Conservation (phyloP, 2,888 invertebrate species). For the Ptychoptera contaminata region DNA sequence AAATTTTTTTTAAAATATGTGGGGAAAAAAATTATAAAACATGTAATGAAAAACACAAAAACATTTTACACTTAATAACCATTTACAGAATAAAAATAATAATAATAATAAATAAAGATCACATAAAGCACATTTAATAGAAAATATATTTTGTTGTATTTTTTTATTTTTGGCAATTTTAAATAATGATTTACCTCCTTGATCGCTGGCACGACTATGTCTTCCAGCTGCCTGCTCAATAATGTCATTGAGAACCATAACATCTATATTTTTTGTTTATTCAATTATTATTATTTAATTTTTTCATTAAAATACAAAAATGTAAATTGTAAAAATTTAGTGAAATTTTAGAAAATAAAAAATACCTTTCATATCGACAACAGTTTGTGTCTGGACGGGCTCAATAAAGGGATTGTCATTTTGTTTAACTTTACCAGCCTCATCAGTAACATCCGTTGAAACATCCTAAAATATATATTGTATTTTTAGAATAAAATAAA, state of each 20-base stretch:
- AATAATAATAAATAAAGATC: too few relatives aligned
- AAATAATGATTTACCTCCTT: conserved; percentile 54
- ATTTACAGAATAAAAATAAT: too few relatives aligned
- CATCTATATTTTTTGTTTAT: conserved; percentile 46
- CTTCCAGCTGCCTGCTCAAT: conserved; percentile 88
- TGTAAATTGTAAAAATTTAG: conserved; percentile 4
- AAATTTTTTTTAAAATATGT: too few relatives aligned
- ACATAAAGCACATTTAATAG: too few relatives aligned
- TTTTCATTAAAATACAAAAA: conserved; percentile 3
- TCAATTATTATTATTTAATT: background rate
- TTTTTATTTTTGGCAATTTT: too few relatives aligned
- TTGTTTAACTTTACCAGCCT: conserved; percentile 68
- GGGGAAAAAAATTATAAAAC: too few relatives aligned
- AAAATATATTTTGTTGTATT: too few relatives aligned
- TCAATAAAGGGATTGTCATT: conserved; percentile 86
- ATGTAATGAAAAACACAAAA: too few relatives aligned
- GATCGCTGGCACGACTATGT: conserved; percentile 72
- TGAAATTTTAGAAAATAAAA: background rate
- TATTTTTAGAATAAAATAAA: too few relatives aligned
- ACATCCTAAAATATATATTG: conserved; percentile 44
- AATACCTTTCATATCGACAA: conserved; percentile 87
- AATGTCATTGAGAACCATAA: conserved; percentile 93
- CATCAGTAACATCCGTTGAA: conserved; percentile 62
- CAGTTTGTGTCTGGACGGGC: conserved; percentile 69
- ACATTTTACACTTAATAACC: too few relatives aligned